phyloP scores from a whole-genome alignment of 2,797 vertebrate species.

The Gymnoscopelus braueri region DNA sequence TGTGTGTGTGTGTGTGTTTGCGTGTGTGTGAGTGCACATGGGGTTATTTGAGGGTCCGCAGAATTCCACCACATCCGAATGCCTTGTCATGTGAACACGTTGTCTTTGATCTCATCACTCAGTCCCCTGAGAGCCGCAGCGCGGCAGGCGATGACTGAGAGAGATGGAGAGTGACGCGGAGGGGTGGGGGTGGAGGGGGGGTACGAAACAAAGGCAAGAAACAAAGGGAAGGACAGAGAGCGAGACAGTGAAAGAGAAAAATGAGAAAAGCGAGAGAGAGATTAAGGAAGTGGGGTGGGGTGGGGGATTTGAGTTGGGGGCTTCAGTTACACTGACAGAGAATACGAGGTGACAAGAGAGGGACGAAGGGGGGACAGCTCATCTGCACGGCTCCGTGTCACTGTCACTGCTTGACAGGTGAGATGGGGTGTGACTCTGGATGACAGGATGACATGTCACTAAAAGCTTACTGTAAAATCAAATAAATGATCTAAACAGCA shows the following conservation, averaged over 20 bases:
- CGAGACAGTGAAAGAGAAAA: conserved; percentile 54
- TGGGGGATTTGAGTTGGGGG: conserved; percentile 50
- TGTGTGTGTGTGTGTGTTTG: neutral
- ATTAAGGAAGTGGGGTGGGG: conserved; percentile 58
- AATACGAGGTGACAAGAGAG: conserved; percentile 75
- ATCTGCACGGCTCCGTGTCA: conserved; percentile 61
- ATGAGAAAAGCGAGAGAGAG: conserved; percentile 37
- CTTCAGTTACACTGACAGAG: conserved; percentile 72
- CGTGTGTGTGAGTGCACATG: neutral
- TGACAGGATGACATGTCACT: conserved; percentile 68
- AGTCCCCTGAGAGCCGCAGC: conserved; percentile 45
- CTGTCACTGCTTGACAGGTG: conserved; percentile 68
- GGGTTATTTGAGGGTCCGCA: conserved; percentile 28
- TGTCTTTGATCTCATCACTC: conserved; percentile 60
- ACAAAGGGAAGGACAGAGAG: conserved; percentile 27
- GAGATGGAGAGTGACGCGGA: conserved; percentile 30
- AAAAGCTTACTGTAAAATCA: conserved; percentile 21
- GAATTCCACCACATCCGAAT: conserved; percentile 54
- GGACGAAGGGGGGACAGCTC: conserved; percentile 47
- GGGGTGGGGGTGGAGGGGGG: conserved; percentile 28
- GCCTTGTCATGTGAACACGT: conserved; percentile 47
- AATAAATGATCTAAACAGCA: neutral
- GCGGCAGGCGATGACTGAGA: conserved; percentile 55
- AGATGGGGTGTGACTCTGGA: conserved; percentile 56
- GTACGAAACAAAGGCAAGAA: conserved; percentile 32